A percentile compares a stretch with the other conserved stretches of the same genome.
Evolutionary conservation across 2,113 vertebrate genomes (phyloP).

Genomic region (Falco punctatus): DNA sequence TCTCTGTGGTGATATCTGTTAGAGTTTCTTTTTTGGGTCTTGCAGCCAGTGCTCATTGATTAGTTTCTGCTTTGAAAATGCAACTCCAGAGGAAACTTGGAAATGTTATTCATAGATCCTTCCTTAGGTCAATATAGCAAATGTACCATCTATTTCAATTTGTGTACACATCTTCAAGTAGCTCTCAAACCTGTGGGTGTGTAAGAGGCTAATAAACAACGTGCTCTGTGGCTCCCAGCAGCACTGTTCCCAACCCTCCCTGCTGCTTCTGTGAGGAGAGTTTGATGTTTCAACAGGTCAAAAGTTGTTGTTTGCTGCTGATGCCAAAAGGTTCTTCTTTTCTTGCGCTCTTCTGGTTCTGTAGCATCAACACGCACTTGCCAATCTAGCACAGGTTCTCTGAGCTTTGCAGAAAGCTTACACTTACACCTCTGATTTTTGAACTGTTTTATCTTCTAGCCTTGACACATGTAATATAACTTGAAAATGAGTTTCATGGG

Average conservation of each 20-base stretch:
- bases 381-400: background rate
- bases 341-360: background rate
- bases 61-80: slow-evolving; percentile 14
- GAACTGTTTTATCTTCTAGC: background rate
- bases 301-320: background rate
- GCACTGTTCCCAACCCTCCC: background rate
- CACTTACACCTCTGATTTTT: background rate
- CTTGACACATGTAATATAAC: background rate
- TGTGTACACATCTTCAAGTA: background rate
- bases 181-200: background rate
- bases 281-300: background rate
- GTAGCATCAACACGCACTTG: fast-evolving
- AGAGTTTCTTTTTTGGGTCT: background rate
- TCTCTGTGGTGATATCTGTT: background rate
- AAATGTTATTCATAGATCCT: slow-evolving; percentile 48
- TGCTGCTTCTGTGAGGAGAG: background rate
- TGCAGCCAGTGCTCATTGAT: background rate
- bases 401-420: background rate
- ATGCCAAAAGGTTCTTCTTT: background rate
- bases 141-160: background rate
- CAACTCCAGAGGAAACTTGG: background rate
- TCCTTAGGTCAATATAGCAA: slow-evolving; percentile 26
- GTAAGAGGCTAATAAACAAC: background rate
- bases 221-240: background rate
- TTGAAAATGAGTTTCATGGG: background rate